Evolutionary conservation across 2,797 vertebrate genomes (phyloP), one percentile per base, ranked within the genome.

Genomic region (Leuciscus waleckii): DNA sequence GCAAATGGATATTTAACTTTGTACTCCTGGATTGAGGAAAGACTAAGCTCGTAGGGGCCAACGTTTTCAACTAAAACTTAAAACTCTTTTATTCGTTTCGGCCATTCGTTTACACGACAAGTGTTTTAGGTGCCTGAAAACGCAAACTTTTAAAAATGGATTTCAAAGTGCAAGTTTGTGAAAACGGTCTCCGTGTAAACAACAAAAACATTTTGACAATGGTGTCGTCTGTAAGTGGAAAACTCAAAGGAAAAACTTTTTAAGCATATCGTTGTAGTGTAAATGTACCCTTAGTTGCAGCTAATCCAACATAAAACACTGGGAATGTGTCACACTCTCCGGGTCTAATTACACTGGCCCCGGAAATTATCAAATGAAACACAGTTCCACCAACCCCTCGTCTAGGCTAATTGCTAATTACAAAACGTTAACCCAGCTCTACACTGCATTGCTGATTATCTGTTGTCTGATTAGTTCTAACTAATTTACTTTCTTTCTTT

Each of bases 261-360:
- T 46, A 5, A 16, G 14, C 46, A 16, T 46, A 16, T 46, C 14
- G 4, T 49, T 49, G 46, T 5, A 0, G 1, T 49, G 4, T 16
- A 49, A 49, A 49, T 1, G 14, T 16, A 49, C 14, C 46, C 4
- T 16, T 5, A 46, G 91, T 93, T 90, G 90, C 41, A 87, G 87
- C 81, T 93, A 90, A 93, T 93, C 89, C 91, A 91, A 82, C 67
- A 87, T 88, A 83, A 82, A 84, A 79, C 61, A 46, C 74, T 49
- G 43, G 21, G 19, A 76, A 78, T 51, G 43, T 61, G 39, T 69
- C 83, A 71, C 80, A 87, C 86, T 85, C 87, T 87, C 86, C 71
- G 54, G 56, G 77, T 83, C 87, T 91, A 91, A 90, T 89, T 90
- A 94, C 77, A 89, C 85, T 68, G 81, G 54, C 49, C 37, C 58